These are phyloP conservation scores for Tarsius wallacei DNA, from an alignment of 2,797 vertebrate genomes.

Conservation along the genomic window DNA sequence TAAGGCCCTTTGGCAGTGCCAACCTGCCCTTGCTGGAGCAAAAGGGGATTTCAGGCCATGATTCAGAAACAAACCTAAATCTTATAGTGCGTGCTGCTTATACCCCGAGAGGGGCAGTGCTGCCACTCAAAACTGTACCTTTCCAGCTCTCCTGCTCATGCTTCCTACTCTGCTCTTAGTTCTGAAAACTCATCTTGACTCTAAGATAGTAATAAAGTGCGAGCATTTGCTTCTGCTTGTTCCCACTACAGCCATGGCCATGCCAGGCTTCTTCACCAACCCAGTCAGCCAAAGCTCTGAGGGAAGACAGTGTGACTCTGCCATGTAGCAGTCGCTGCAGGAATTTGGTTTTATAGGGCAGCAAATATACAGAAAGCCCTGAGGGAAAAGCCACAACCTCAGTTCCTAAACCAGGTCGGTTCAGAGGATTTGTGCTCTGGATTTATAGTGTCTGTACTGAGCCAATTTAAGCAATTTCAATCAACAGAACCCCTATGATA, in stretches of 20 bases:
- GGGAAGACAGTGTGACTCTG: neutral
- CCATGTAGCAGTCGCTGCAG: neutral
- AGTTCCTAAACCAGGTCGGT: constrained; percentile 69
- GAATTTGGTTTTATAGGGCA: constrained; percentile 74
- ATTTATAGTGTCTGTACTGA: constrained; percentile 66
- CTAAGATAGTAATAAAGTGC: neutral
- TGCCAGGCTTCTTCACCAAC: rapidly evolving
- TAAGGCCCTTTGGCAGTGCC: neutral
- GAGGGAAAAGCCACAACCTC: constrained; percentile 69
- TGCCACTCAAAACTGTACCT: neutral
- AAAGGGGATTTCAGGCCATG: neutral
- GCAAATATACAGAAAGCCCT: constrained; percentile 66
- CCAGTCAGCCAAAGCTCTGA: rapidly evolving
- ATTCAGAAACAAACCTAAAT: neutral
- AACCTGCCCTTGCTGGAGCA: neutral
- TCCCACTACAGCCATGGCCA: rapidly evolving
- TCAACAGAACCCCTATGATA: constrained; percentile 67
- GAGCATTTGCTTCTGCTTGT: rapidly evolving
- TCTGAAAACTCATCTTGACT: neutral
- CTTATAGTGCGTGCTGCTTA: neutral
- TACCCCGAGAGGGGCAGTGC: neutral
- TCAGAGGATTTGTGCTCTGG: constrained; percentile 20
- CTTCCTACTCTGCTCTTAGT: neutral
- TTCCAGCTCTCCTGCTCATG: neutral
- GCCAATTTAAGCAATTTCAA: constrained; percentile 85